Base-by-base conservation (phyloP, 2,113 vertebrate species). In the Sapajus apella region DNA sequence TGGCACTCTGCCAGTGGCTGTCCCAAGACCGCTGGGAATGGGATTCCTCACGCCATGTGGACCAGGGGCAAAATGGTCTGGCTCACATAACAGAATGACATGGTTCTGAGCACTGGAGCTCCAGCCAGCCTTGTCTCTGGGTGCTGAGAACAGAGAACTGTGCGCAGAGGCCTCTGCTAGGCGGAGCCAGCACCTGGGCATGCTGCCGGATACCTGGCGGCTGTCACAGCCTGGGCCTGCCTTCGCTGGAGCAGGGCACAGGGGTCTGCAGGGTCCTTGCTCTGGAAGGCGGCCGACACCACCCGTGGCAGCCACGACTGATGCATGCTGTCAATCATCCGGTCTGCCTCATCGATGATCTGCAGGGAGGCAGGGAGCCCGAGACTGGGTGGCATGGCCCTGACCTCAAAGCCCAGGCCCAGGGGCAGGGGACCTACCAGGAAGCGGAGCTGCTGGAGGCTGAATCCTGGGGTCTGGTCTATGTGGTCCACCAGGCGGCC, bases 241-340 rank as follows among this genome's bases (percentile, higher is more conserved):
- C 84, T 97, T 87, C 99, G 99, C 94, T 97, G 98, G 50, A 99
- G 99, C 76, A 99, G 84, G 1, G 92, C 83, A 0, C 0, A 47
- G 37, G 91, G 61, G 13, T 95, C 98, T 11, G 88, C 16, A 12
- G 50, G 10, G 16, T 87, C 79, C 72, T 96, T 93, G 1, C 88
- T 56, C n/a, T 81, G 97, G 98, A 99, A 99, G 6, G 99, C 99
- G 0, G 99, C 99, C 30, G 96, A 99, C 86, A 98, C 98, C 61
- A 99, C 99, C 50, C 99, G 99, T 25, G 98, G 98, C 90, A 99
- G 99, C 99, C 99, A 99, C 30, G 99, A 99, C 98, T 99, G 99
- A 97, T 99, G 99, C 99, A 99, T 99, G 97, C 99, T 99, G 98
- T 99, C 99, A 1, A 99, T 99, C 99, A 99, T 99, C 50, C 99